Base-by-base conservation (phyloP, 2,113 vertebrate species). In the Serilophus lunatus region DNA sequence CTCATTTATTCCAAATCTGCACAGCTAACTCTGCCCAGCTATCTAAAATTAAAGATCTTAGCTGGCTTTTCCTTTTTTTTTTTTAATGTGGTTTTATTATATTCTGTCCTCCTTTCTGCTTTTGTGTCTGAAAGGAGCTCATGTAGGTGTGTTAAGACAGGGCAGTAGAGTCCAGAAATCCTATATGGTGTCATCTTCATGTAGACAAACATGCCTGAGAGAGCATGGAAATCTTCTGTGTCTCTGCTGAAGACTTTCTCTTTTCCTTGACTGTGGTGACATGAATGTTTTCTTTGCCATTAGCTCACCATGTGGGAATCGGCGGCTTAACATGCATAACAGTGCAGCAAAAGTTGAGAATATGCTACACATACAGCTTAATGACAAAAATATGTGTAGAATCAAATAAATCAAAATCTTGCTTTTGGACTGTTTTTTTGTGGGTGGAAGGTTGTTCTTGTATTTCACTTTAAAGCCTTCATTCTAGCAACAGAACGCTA, bases 371-470 rank as follows among this genome's bases (percentile, higher is more conserved):
- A n/a, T n/a, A n/a, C 79, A 93, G 56, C 59, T 53, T 96, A 95
- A 95, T 94, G 74, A 66, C 81, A 96, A 97, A 96, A 96, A 91
- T 96, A 93, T 96, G 94, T 90, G 77, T 85, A 93, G 87, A 93
- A 90, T 74, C 71, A 92, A 91, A 95, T 86, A 94, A 93, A 97
- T 76, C 79, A 90, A 92, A 90, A 74, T 95, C 93, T 90, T 97
- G 25, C 80, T 86, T 94, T 94, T 96, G 86, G 86, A 80, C 71
- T 90, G 64, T 2, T 40, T 91, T n/a, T 86, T 86, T 87, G 82
- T 71, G 93, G 82, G 82, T 22, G 44, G 75, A 92, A 91, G 70
- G 57, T 85, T 90, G 78, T 91, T 91, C 78, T 61, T 87, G 33
- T 59, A 57, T 93, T 93, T 93, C 79, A 60, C 95, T 87, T 93